Evolutionary conservation across 1,140 invertebrate genomes (phyloP).

Genomic region (Argopecten irradians): DNA sequence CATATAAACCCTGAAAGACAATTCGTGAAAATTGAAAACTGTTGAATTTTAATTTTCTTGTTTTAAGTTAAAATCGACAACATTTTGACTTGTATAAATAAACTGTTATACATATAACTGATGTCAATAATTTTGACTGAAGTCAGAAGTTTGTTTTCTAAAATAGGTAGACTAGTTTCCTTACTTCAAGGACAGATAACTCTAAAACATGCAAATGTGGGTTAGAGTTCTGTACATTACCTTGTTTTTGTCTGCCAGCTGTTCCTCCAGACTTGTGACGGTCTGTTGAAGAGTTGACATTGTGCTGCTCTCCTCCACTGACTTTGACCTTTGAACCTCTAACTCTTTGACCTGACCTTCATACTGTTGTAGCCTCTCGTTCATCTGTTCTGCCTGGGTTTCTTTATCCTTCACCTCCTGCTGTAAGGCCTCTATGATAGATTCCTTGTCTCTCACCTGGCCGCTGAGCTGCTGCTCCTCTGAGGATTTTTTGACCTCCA

Average conservation of each 20-base stretch:
- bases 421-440: conserved; percentile 40
- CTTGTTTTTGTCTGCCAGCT: conserved; percentile 88
- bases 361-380: conserved; percentile 38
- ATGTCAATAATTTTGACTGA: too few relatives aligned
- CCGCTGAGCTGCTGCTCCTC: conserved; percentile 73
- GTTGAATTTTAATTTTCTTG: too few relatives aligned
- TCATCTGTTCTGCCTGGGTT: conserved; percentile 15
- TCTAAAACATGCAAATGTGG: background rate
- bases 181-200: background rate
- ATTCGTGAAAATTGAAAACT: too few relatives aligned
- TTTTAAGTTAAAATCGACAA: too few relatives aligned
- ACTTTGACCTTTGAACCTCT: background rate
- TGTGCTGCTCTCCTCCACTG: conserved; percentile 28
- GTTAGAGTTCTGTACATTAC: conserved; percentile 70
- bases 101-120: too few relatives aligned
- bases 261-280: conserved; percentile 84
- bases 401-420: conserved; percentile 30
- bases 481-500: conserved; percentile 80
- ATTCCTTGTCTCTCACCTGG: conserved; percentile 71
- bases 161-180: too few relatives aligned
- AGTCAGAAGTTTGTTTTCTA: too few relatives aligned
- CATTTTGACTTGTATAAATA: too few relatives aligned
- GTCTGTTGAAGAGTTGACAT: conserved; percentile 76
- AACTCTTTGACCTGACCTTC: conserved; percentile 10
- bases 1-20: too few relatives aligned